Evolutionary conservation across 2,888 invertebrate genomes (phyloP).

Genomic region (Chrysopilus asiliformis): DNA sequence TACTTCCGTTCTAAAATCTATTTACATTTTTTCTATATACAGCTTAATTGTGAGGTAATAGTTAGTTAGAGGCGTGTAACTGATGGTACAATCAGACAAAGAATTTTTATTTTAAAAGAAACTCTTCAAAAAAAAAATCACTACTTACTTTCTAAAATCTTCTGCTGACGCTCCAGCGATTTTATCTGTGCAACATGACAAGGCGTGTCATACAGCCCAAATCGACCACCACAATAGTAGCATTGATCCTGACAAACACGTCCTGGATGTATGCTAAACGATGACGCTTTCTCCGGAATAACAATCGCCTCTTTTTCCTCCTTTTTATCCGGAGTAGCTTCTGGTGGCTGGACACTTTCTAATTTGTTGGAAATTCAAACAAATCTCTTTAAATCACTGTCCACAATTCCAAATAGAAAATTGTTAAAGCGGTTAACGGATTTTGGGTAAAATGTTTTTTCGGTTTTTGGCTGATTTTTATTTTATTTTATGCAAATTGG

Average conservation of each 20-base stretch:
- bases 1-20: no score
- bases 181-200: constrained; percentile 81
- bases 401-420: no score
- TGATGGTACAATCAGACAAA: constrained; percentile 1
- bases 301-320: constrained; percentile 44
- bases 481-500: no score
- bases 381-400: no score
- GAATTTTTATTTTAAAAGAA: background rate
- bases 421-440: no score
- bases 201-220: constrained; percentile 73
- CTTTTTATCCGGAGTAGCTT: constrained; percentile 22
- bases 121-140: background rate
- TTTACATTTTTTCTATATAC: no score
- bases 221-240: constrained; percentile 76
- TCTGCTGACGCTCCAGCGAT: constrained; percentile 64
- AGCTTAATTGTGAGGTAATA: no score
- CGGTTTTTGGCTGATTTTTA: background rate
- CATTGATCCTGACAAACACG: constrained; percentile 73
- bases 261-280: constrained; percentile 75
- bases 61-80: no score
- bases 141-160: constrained; percentile 58
- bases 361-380: no score
- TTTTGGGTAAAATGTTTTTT: background rate
- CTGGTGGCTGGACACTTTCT: constrained; percentile 4
- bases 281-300: constrained; percentile 78